These are phyloP conservation scores for Karalla daura DNA, from an alignment of 2,797 vertebrate genomes.

Conservation along the genomic window DNA sequence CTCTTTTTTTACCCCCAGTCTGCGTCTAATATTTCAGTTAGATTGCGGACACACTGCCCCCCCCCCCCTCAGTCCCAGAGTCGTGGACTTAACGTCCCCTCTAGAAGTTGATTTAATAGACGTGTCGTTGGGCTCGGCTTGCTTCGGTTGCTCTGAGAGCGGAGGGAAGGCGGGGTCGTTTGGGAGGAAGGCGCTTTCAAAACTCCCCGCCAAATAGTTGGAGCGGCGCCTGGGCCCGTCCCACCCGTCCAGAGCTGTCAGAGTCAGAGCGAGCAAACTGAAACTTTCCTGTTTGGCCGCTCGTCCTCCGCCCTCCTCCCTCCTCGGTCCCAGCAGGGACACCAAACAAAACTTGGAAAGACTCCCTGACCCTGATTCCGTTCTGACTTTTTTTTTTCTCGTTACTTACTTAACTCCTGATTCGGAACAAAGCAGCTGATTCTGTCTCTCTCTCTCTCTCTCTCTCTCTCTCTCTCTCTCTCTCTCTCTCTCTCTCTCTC, in stretches of 20 bases:
- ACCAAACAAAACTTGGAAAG: slow-evolving; percentile 6
- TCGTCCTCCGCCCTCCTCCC: background rate
- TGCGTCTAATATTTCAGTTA: slow-evolving; percentile 48
- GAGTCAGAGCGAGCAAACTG: slow-evolving; percentile 61
- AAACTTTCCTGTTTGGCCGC: slow-evolving; percentile 67
- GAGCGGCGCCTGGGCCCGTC: slow-evolving; percentile 47
- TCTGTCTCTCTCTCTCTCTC: too few relatives aligned
- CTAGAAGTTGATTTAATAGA: slow-evolving; percentile 32
- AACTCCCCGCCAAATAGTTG: slow-evolving; percentile 79
- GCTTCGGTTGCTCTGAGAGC: slow-evolving; percentile 28
- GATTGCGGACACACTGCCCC: slow-evolving; percentile 31
- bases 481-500: too few relatives aligned
- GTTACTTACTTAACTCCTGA: slow-evolving; percentile 13
- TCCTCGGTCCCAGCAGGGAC: slow-evolving; percentile 9
- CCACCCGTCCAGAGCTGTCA: slow-evolving; percentile 64
- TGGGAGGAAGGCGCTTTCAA: slow-evolving; percentile 70
- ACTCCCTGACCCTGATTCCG: slow-evolving; percentile 36
- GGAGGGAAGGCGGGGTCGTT: slow-evolving; percentile 48
- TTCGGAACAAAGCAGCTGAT: slow-evolving; percentile 51
- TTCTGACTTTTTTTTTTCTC: too few relatives aligned
- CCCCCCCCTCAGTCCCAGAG: background rate
- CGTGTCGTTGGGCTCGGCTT: slow-evolving; percentile 14
- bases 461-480: too few relatives aligned
- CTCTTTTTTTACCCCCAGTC: background rate
- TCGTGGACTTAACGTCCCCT: slow-evolving; percentile 18